Evolutionary conservation across 2,113 vertebrate species (phyloP).

Genomic region (Riparia riparia): DNA sequence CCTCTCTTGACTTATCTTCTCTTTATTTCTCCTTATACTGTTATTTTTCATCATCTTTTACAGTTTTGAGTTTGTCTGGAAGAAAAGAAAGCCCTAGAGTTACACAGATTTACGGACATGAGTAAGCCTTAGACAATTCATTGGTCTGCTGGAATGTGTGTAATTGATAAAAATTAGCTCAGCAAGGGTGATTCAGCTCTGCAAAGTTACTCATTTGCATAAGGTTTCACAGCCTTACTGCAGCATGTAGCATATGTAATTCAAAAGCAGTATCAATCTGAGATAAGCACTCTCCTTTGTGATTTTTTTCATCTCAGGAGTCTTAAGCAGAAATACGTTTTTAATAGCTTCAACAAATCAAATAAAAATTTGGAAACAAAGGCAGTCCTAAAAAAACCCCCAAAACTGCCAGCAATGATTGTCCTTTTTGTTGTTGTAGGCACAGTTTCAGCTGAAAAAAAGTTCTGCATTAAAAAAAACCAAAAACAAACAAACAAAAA

Average conservation of each 20-base stretch:
- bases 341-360: conserved; percentile 9
- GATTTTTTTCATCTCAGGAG: neutral
- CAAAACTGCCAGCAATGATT: neutral
- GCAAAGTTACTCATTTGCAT: neutral
- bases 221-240: neutral
- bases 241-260: neutral
- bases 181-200: neutral
- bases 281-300: neutral
- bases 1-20: neutral
- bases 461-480: neutral
- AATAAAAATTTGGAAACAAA: conserved; percentile 17
- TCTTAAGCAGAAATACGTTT: neutral
- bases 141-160: neutral
- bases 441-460: neutral
- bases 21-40: neutral
- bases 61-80: neutral
- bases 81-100: neutral
- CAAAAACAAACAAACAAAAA: too few relatives aligned
- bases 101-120: neutral
- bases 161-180: conserved; percentile 22
- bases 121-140: neutral
- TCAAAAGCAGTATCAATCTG: neutral
- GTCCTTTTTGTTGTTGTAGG: neutral
- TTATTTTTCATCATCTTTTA: neutral
- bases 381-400: neutral